These are phyloP conservation scores for Perca flavescens DNA, from an alignment of 2,113 vertebrate genomes.

Conservation along the genomic window DNA sequence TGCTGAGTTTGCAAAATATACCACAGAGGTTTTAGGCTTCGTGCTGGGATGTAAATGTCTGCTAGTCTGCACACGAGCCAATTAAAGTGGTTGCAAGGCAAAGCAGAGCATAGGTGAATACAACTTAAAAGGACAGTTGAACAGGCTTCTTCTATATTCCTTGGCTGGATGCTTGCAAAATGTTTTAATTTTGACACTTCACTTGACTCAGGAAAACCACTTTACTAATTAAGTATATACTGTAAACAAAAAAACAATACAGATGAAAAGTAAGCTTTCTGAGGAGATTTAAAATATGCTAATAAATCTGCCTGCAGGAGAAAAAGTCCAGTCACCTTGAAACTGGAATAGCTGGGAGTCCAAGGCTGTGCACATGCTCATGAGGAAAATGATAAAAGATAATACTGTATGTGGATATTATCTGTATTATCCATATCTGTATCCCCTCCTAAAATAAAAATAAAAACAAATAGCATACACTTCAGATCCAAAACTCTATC, in stretches of 20 bases:
- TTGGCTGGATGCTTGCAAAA: background rate
- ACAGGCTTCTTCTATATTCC: background rate
- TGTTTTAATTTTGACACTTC: background rate
- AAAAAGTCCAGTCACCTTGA: constrained; percentile 5
- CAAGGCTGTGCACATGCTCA: background rate
- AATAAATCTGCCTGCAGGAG: background rate
- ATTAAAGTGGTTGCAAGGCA: background rate
- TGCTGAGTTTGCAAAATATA: constrained; percentile 34
- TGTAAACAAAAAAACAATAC: background rate
- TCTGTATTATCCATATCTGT: background rate
- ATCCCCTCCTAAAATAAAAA: background rate
- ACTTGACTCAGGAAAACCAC: background rate
- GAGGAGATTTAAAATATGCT: background rate
- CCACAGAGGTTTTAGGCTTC: constrained; percentile 15
- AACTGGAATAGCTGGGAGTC: constrained; percentile 1
- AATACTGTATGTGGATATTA: background rate
- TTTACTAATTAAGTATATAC: background rate
- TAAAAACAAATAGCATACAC: background rate
- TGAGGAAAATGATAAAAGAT: background rate
- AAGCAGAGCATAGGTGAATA: background rate
- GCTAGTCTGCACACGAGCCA: background rate
- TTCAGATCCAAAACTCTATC: background rate
- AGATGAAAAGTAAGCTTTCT: background rate
- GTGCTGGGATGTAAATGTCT: constrained; percentile 9
- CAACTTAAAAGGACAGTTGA: background rate